Percentiles rank a stretch among this genome's conserved stretches.
These are phyloP conservation scores for Channallabes apus DNA, from an alignment of 2,797 vertebrate species.

Conservation along the genomic window DNA sequence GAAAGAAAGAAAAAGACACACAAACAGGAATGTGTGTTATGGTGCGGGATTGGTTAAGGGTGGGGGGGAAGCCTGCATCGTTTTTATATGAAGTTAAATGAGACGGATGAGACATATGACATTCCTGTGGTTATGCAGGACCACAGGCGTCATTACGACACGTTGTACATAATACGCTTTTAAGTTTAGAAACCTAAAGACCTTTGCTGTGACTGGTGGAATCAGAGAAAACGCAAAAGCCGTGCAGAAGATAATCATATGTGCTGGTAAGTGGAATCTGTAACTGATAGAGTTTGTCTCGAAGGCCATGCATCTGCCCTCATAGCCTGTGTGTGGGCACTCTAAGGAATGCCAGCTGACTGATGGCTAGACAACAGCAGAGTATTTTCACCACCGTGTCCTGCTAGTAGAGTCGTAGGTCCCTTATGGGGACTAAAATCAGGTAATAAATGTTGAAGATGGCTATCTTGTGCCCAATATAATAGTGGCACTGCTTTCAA, in stretches of 20 bases:
- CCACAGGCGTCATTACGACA: constrained; percentile 26
- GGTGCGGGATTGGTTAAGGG: constrained; percentile 29
- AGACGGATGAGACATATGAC: constrained; percentile 36
- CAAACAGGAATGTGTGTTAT: constrained; percentile 53
- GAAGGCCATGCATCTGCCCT: constrained; percentile 29
- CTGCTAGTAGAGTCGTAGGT: constrained; percentile 62
- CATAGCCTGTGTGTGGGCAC: constrained; percentile 32
- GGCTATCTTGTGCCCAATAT: constrained; percentile 55
- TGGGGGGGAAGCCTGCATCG: constrained; percentile 5
- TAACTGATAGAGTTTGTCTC: constrained; percentile 40
- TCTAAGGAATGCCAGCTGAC: constrained; percentile 59
- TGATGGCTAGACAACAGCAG: constrained; percentile 59
- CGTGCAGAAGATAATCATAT: background rate
- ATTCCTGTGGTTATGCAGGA: constrained; percentile 42
- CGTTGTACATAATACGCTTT: background rate
- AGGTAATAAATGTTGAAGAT: constrained; percentile 56
- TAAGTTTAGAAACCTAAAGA: background rate
- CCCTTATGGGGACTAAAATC: constrained; percentile 60
- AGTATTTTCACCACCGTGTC: constrained; percentile 62
- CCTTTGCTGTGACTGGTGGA: background rate
- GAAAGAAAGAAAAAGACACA: constrained; percentile 51
- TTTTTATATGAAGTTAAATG: constrained; percentile 41
- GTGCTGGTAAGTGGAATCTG: constrained; percentile 38
- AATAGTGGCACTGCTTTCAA: constrained; percentile 40
- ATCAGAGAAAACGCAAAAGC: constrained; percentile 9